Evolutionary conservation across 2,113 vertebrate genomes (phyloP), one percentile per base, ranked within the genome.

Genomic region (Callaeas wilsoni): DNA sequence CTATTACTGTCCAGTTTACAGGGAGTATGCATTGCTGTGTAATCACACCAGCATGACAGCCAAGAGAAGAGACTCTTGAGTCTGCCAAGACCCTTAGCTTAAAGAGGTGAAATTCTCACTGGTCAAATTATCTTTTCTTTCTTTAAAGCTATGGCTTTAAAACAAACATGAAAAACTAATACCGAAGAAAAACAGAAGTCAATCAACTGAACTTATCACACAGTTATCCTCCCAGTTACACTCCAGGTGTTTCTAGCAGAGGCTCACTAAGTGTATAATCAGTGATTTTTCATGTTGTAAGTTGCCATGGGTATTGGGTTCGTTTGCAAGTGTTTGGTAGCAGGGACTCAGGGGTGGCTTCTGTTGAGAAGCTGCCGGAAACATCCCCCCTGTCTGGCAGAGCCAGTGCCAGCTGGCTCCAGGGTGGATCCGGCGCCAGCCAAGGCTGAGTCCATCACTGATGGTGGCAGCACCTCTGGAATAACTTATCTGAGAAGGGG

Each of bases 341-440:
- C 10, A 17, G 30, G 22, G 12, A 8, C 29, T 62, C 19, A 63
- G 16, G 16, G 21, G 10, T 22, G 33, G 52, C 25, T 60, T 47
- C 42, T 47, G 7, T 9, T n/a, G 22, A 62, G 33, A 52, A 41
- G 35, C 9, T 69, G 17, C 39, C 5, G 17, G n/a, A 47, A 69
- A 59, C 16, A 41, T 30, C 32, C 23, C 19, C 3, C 12, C 2
- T 3, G 4, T 33, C 35, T 0, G 0, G 33, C 1, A 57, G 13
- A 59, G 21, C 44, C 50, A 64, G 10, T 4, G 39, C 27, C 62
- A 76, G 13, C 18, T 0, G 0, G 39, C 27, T 53, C 27, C 50
- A 49, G 49, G 56, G 37, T 1, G 13, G 15, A 64, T 12, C 21
- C 0, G 0, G 19, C 0, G 0, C 46, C 30, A 19, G 56, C 14